phyloP scores from a whole-genome alignment of 2,797 vertebrate species.

The Babyrousa celebensis region DNA sequence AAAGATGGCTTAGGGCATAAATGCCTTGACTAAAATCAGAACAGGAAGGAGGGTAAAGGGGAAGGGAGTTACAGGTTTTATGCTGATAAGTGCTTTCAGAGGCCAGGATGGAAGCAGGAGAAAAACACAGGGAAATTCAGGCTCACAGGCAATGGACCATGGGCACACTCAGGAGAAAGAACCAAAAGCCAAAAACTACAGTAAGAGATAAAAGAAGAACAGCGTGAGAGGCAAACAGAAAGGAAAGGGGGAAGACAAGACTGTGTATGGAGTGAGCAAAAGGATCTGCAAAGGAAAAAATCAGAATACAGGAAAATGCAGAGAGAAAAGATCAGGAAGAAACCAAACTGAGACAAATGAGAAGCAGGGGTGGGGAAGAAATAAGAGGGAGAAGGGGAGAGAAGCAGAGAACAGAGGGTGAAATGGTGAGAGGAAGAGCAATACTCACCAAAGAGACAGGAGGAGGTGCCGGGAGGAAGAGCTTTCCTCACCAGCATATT shows the following conservation, averaged over 20 bases:
- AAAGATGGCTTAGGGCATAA: not conserved
- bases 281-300: not conserved
- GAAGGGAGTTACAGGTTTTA: not conserved
- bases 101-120: not conserved
- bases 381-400: not conserved
- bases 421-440: slow-evolving; percentile 77
- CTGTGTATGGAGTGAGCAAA: not conserved
- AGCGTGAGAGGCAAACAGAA: not conserved
- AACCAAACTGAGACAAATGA: slow-evolving; percentile 6
- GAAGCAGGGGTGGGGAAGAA: not conserved
- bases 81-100: not conserved
- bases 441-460: slow-evolving; percentile 99
- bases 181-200: not conserved
- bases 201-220: not conserved
- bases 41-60: not conserved
- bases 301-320: slow-evolving; percentile 37
- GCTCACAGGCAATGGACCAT: not conserved
- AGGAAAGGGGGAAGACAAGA: not conserved
- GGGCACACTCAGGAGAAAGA: slow-evolving; percentile 1
- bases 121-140: slow-evolving; percentile 13
- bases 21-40: not conserved
- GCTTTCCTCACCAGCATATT: slow-evolving; percentile 99
- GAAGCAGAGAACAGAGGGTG: slow-evolving; percentile 56
- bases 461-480: slow-evolving; percentile 97
- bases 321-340: not conserved